Evolutionary conservation across 2,888 invertebrate genomes (phyloP).

Genomic region (Sisyra nigra): DNA sequence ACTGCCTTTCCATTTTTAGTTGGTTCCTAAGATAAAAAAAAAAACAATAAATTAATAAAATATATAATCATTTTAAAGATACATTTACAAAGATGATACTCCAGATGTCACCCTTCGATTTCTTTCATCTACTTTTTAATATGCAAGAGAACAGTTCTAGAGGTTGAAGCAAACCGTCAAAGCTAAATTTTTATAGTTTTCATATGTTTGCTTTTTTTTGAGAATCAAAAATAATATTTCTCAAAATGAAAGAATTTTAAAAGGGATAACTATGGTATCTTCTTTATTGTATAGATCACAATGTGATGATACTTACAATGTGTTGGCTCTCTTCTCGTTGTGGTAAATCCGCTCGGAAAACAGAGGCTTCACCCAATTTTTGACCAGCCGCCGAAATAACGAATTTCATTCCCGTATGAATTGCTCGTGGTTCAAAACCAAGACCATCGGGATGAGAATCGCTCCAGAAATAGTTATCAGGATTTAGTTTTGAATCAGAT

Average conservation of each 20-base stretch:
- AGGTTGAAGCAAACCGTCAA: no score
- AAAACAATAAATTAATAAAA: no score
- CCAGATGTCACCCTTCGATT: no score
- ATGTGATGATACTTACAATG: constrained; percentile 33
- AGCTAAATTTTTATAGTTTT: no score
- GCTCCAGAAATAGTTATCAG: constrained; percentile 60
- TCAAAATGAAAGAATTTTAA: no score
- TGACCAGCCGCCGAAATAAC: constrained; percentile 41
- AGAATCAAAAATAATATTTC: no score
- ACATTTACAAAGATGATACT: not conserved
- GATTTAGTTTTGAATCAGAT: constrained; percentile 39
- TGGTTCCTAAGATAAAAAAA: constrained; percentile 18
- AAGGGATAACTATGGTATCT: no score
- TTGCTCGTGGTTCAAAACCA: constrained; percentile 49
- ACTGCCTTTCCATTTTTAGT: constrained; percentile 25
- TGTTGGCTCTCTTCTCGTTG: constrained; percentile 48
- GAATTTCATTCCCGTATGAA: constrained; percentile 49
- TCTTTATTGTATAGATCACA: no score
- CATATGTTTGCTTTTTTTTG: no score
- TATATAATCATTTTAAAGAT: not conserved
- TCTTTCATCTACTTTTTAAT: no score
- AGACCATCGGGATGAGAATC: constrained; percentile 58
- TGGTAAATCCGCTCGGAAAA: constrained; percentile 49
- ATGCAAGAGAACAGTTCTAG: no score
- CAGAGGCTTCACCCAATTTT: constrained; percentile 45